Percentiles rank a stretch among this genome's conserved stretches.
Evolutionary conservation across 53 echinoderm and acorn worm species (phyloP).

Genomic region (Actinopyga echinites): DNA sequence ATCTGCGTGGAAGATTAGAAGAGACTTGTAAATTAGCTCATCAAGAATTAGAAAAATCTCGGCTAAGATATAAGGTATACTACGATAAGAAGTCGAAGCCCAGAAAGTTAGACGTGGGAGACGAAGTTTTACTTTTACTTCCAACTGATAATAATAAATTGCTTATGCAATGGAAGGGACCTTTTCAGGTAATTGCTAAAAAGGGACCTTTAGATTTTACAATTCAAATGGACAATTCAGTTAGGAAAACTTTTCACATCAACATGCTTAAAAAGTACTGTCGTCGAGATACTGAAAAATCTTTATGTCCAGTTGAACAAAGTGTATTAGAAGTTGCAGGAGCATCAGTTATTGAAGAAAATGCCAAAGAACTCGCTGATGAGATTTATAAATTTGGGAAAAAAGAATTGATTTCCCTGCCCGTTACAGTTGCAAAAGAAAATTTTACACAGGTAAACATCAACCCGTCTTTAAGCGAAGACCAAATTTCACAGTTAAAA

Average conservation of each 20-base stretch:
- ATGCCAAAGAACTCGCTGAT: not conserved
- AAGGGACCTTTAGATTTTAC: too few species aligned
- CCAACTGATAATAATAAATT: slow-evolving; percentile 35
- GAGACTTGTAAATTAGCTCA: slow-evolving; percentile 40
- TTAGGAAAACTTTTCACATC: too few species aligned
- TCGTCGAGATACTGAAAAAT: too few species aligned
- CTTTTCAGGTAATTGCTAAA: not conserved
- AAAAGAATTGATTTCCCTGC: not conserved
- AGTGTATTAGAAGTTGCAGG: too few species aligned
- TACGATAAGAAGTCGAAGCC: slow-evolving; percentile 31
- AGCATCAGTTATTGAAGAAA: too few species aligned
- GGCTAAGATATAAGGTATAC: slow-evolving; percentile 19
- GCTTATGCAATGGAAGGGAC: slow-evolving; percentile 31
- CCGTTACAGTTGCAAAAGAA: not conserved
- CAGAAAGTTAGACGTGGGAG: not conserved
- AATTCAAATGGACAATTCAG: too few species aligned
- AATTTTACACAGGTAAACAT: not conserved
- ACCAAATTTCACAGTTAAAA: not conserved
- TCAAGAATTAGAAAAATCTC: slow-evolving; percentile 17
- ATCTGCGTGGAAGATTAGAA: slow-evolving; percentile 41
- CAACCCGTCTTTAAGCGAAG: not conserved
- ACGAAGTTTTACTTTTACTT: slow-evolving; percentile 26
- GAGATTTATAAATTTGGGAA: not conserved
- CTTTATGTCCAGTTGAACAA: too few species aligned
- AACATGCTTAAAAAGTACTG: too few species aligned